phyloP scores from a whole-genome alignment of 1,140 invertebrate genomes.

The Microplitis mediator region DNA sequence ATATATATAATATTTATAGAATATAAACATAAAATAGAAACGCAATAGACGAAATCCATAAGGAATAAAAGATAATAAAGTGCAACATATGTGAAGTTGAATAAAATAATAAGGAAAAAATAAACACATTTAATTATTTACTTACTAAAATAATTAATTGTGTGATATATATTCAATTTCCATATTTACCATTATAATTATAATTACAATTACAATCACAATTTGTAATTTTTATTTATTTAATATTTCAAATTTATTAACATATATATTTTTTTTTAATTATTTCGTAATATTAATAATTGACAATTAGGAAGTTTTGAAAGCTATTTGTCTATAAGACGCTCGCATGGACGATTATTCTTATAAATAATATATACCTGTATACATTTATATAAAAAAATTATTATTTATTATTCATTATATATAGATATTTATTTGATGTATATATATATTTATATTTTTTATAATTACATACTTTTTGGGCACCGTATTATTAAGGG shows the following conservation, averaged over 20 bases:
- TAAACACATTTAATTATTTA: constrained; percentile 5
- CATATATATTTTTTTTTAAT: not conserved
- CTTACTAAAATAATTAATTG: not conserved
- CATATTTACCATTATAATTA: not conserved
- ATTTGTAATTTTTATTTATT: not conserved
- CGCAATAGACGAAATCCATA: no score
- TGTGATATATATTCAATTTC: constrained; percentile 1
- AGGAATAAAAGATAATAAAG: not conserved
- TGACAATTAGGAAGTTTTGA: not conserved
- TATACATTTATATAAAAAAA: not conserved
- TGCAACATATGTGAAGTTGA: not conserved
- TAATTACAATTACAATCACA: not conserved
- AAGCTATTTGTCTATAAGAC: not conserved
- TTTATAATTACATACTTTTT: constrained; percentile 6
- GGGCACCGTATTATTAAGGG: no score
- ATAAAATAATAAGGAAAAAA: constrained; percentile 19
- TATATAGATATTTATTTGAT: not conserved
- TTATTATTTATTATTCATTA: not conserved
- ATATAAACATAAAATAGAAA: constrained; percentile 16
- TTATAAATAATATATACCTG: not conserved
- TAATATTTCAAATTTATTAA: not conserved
- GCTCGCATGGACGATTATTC: not conserved
- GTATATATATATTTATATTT: not conserved
- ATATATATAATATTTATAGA: constrained; percentile 39
- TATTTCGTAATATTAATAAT: not conserved